Base-by-base conservation (phyloP, 2,888 invertebrate genomes). In the Troides oblongomaculatus region DNA sequence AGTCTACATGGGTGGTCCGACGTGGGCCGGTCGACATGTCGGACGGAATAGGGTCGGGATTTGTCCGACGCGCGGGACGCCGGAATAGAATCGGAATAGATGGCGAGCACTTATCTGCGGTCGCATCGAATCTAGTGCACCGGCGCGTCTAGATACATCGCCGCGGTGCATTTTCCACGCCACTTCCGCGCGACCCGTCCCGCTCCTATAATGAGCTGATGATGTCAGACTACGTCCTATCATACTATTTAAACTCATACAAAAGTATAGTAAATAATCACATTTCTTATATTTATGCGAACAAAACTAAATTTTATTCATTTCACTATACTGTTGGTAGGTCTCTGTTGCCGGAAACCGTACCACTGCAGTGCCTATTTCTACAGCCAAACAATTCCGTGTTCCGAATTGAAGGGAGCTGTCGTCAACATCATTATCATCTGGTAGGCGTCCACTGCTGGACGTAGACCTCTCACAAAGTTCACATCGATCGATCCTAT, bases 61-160 rank as follows among this genome's bases (percentile, higher is more conserved):
- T 88, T 85, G 88, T 87, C 85, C 77, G 90, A 89, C 88, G 88
- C 85, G 82, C 81, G 81, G 81, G 78, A 72, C 86, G 89, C 82
- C 85, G 89, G 83, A 85, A 83, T 86, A 85, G 86, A 87, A 88
- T 85, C 87, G 85, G 87, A 91, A 90, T 89, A 89, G 89, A 90
- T 88, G 87, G 88, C 83, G 84, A 86, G 81, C 77, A 81, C 84
- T 87, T 87, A 89, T 89, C 88, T 78, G 75, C 84, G 81, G 88
- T 89, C 90, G 84, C 82, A 86, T 90, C 87, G 77, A 78, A 88
- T 89, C 88, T 87, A 86, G 89, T 84, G 87, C 88, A 84, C 80
- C 84, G 85, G 83, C 82, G 77, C 87, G 87, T 81, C 86, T 84
- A 82, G 84, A 83, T 81, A 84, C 84, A 85, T 88, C 89, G 84